phyloP scores from a whole-genome alignment of 37 sponge, comb jelly and placozoan genomes.

The Hexactinellida sp. region DNA sequence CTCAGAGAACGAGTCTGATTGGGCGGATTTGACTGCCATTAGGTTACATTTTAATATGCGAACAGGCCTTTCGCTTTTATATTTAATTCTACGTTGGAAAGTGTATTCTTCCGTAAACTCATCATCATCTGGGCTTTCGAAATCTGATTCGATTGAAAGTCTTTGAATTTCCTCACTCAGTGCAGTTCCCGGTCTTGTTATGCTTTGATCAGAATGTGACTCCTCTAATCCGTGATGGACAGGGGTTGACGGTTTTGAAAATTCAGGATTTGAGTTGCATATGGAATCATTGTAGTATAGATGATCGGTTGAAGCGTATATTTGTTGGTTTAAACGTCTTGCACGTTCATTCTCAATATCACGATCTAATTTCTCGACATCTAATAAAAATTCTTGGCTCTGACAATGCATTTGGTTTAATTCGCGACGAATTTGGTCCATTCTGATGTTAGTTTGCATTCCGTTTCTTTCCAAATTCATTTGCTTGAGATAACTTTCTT shows the following conservation, averaged over 20 bases:
- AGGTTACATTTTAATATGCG: neutral
- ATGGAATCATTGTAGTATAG: neutral
- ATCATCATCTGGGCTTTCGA: neutral
- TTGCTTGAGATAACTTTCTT: neutral
- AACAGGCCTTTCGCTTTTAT: neutral
- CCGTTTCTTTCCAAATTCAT: neutral
- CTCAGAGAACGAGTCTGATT: neutral
- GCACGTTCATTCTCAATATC: neutral
- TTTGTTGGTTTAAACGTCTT: neutral
- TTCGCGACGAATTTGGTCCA: constrained; percentile 1
- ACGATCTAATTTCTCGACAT: neutral
- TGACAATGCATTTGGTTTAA: neutral
- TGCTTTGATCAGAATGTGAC: neutral
- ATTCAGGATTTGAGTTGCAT: neutral
- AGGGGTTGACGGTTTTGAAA: neutral
- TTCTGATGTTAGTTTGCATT: neutral
- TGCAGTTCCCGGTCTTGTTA: neutral
- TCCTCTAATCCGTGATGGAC: neutral
- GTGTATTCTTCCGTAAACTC: neutral
- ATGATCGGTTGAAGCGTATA: neutral
- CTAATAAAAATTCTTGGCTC: neutral
- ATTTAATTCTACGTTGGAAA: neutral
- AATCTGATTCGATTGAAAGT: neutral
- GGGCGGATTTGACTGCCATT: neutral
- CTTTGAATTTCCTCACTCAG: neutral